Base-by-base conservation (phyloP, 2,113 vertebrate genomes). In the Microtus montanus region DNA sequence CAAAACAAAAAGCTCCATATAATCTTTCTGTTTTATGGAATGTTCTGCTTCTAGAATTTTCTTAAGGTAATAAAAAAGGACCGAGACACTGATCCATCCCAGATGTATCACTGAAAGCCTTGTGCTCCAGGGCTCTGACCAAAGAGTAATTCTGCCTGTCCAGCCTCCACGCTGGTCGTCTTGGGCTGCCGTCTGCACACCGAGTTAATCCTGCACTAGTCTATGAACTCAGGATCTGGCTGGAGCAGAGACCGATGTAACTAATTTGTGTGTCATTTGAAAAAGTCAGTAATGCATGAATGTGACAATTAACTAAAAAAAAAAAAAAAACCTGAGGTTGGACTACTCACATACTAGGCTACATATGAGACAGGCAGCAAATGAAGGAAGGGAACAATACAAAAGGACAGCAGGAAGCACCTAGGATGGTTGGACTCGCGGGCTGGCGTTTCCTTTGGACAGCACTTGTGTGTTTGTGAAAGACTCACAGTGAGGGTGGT, bases 131-230 rank as follows among this genome's bases (percentile, higher is more conserved):
- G 41, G 13, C 19, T 75, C 80, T 47, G 87, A 41, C 52, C 26
- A 33, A 1, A 3, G 12, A n/a, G 49, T 30, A 7, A 68, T 54
- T 86, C 73, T 78, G 30, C 63, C 68, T 38, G 3, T 7, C 63
- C 41, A 47, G 74, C 17, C 54, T 75, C 63, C 71, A 52, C 17
- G 1, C 15, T 15, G 38, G 26, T 54, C 22, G 28, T 64, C 4
- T 47, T 10, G 6, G 75, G 63, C 38, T 54, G 86, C 5, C 17
- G 41, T 15, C 49, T n/a, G 15, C 47, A 35, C 0, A 0, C 28
- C 0, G 26, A 64, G 30, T 41, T 0, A 2, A 33, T 58, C 52
- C 49, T 13, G 63, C 0, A 9, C 70, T 9, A 35, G 41, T 63
- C 71, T 86, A 5, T 22, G 75, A 74, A 28, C 38, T 52, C 15